phyloP scores from a whole-genome alignment of 92 coral and sea anemone species.

The Isaurus tuberculatus region DNA sequence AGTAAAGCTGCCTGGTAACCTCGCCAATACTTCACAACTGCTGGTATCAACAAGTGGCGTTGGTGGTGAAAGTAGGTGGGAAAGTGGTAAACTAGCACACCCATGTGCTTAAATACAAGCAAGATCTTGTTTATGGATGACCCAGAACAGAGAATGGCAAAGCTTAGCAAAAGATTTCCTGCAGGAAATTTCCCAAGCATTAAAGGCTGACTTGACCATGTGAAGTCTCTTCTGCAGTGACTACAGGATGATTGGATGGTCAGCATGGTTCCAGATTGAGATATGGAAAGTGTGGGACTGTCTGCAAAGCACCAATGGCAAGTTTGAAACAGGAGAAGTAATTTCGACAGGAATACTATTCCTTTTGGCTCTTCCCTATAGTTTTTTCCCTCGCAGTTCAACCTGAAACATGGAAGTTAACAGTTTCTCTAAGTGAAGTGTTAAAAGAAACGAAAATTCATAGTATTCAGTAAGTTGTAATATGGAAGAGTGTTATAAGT shows the following conservation, averaged over 20 bases:
- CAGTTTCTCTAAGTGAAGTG: background rate
- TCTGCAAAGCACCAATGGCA: slow-evolving; percentile 68
- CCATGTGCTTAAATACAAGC: slow-evolving; percentile 67
- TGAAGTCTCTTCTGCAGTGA: slow-evolving; percentile 41
- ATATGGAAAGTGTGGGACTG: slow-evolving; percentile 43
- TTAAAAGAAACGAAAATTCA: background rate
- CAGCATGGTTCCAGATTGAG: slow-evolving; percentile 68
- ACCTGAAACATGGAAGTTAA: slow-evolving; percentile 39
- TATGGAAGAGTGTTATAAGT: background rate
- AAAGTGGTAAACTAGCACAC: slow-evolving; percentile 52
- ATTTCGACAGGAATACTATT: slow-evolving; percentile 68
- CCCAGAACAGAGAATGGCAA: slow-evolving; percentile 70
- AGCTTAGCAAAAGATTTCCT: slow-evolving; percentile 63
- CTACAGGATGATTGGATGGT: slow-evolving; percentile 50
- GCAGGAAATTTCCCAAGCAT: slow-evolving; percentile 71
- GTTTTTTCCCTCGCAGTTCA: slow-evolving; percentile 53
- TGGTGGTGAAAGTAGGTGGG: slow-evolving; percentile 69
- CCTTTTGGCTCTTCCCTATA: slow-evolving; percentile 70
- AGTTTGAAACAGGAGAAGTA: slow-evolving; percentile 65
- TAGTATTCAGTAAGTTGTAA: background rate
- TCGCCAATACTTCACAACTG: slow-evolving; percentile 57
- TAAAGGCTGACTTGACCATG: slow-evolving; percentile 70
- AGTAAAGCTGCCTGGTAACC: slow-evolving; percentile 54
- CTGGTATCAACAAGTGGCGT: slow-evolving; percentile 62
- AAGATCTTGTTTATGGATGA: slow-evolving; percentile 68